These are phyloP conservation scores for Corydoras sp. DNA, from an alignment of 2,113 vertebrate species.

Conservation along the genomic window DNA sequence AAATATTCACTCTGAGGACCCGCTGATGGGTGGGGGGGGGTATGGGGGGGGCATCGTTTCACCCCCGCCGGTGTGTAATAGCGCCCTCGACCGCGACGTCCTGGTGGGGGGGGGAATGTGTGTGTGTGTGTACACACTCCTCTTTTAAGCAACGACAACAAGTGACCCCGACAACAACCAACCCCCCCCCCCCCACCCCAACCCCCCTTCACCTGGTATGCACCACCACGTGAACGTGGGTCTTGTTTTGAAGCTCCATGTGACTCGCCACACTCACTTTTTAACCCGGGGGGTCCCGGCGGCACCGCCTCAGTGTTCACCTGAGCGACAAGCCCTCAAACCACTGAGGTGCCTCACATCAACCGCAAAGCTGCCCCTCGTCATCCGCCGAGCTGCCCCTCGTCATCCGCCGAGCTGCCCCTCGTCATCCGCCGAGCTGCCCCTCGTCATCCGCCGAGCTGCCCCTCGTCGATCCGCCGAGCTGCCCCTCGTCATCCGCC, in stretches of 20 bases:
- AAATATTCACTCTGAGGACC: conserved; percentile 44
- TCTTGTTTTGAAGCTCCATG: conserved; percentile 18
- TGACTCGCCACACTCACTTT: conserved; percentile 29
- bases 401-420: too few species aligned
- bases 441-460: too few species aligned
- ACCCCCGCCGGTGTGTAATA: conserved; percentile 10
- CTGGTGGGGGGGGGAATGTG: too few species aligned
- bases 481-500: neutral
- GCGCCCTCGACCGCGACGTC: neutral
- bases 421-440: too few species aligned
- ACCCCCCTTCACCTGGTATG: neutral
- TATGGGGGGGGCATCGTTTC: conserved; percentile 30
- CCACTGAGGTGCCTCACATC: neutral
- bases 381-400: neutral
- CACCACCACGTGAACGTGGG: conserved; percentile 43
- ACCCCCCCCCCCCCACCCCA: too few species aligned
- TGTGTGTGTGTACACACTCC: too few species aligned
- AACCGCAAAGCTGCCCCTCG: too few species aligned
- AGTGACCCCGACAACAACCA: neutral
- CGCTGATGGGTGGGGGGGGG: conserved; percentile 35
- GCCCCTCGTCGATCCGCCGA: too few species aligned
- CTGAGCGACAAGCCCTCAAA: neutral
- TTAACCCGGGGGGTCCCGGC: conserved; percentile 19
- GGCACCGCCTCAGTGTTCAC: neutral
- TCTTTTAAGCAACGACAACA: too few species aligned